These are phyloP conservation scores for Pterophyllum scalare DNA, from an alignment of 2,113 vertebrate genomes.

Conservation along the genomic window DNA sequence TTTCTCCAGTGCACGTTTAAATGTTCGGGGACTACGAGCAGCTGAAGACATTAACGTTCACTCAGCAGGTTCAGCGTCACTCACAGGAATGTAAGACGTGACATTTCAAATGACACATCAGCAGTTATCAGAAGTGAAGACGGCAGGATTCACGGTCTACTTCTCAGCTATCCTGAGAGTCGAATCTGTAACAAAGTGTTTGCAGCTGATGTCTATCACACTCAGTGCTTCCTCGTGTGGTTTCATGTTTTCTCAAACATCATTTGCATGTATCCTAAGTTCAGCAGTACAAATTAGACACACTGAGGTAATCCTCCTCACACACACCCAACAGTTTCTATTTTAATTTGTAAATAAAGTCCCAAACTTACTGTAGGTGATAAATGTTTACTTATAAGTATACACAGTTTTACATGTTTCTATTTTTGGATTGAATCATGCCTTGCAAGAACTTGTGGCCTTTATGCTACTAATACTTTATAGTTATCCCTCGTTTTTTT, in stretches of 20 bases:
- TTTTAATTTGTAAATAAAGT: neutral
- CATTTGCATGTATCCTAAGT: neutral
- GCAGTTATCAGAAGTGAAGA: neutral
- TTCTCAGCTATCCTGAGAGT: neutral
- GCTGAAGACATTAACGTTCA: neutral
- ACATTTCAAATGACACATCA: neutral
- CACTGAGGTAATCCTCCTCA: neutral
- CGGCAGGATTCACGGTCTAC: neutral
- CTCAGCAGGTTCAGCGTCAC: neutral
- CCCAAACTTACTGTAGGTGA: neutral
- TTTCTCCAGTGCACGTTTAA: neutral
- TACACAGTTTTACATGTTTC: neutral
- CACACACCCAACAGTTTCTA: neutral
- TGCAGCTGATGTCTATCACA: no score
- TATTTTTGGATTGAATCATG: accelerated
- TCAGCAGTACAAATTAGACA: neutral
- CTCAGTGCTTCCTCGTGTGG: neutral
- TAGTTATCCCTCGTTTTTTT: neutral
- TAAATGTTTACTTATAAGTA: neutral
- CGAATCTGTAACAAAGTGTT: neutral
- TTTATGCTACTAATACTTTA: neutral
- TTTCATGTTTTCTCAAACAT: neutral
- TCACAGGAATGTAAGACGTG: neutral
- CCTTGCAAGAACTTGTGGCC: neutral
- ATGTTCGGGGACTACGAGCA: neutral